phyloP scores from a whole-genome alignment of 2,113 vertebrate species.

The Micromys minutus region DNA sequence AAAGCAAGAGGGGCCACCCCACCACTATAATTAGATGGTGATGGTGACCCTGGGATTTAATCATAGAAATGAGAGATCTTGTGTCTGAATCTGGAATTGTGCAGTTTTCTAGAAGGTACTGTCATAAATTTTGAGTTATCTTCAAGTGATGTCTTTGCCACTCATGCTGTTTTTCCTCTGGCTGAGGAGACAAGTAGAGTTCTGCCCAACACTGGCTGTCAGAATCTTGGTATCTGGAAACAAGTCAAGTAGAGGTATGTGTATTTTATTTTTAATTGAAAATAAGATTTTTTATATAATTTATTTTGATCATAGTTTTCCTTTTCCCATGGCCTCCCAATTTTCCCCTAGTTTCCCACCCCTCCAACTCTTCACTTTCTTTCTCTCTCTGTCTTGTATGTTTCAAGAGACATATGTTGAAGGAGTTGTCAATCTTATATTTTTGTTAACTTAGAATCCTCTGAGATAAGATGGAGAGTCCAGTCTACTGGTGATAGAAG shows the following conservation, averaged over 20 bases:
- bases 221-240: neutral
- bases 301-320: neutral
- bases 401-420: neutral
- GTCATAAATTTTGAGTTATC: neutral
- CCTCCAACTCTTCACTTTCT: neutral
- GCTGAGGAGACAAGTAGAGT: neutral
- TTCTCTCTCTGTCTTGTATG: neutral
- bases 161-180: neutral
- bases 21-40: slow-evolving; percentile 69
- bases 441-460: neutral
- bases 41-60: slow-evolving; percentile 24
- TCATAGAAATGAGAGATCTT: neutral
- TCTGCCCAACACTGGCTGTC: neutral
- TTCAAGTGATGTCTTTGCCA: neutral
- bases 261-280: neutral
- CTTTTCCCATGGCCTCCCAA: too few relatives aligned
- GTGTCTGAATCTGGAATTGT: neutral
- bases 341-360: neutral
- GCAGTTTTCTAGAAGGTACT: neutral
- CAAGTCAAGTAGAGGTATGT: neutral
- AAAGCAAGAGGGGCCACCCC: neutral
- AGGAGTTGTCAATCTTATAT: neutral
- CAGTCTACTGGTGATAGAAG: neutral
- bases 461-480: neutral
- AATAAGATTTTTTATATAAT: neutral